Percentiles rank a stretch among this genome's conserved stretches.
These are phyloP conservation scores for Euwallacea fornicatus DNA, from an alignment of 1,140 invertebrate genomes.

Conservation along the genomic window DNA sequence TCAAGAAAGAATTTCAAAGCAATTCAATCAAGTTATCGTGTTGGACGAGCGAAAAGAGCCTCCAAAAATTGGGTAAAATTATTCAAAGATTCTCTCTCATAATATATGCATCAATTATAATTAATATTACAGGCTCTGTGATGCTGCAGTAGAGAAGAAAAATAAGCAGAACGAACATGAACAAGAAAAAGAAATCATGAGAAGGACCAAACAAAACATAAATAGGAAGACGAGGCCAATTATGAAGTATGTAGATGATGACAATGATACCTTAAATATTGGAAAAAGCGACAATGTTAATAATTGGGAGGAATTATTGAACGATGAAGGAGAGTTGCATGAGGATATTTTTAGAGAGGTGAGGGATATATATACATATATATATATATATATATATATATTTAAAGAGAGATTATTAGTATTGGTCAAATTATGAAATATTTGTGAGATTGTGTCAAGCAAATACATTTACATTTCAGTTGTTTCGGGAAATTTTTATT, in stretches of 20 bases:
- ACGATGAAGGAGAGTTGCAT: constrained; percentile 45
- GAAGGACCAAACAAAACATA: constrained; percentile 48
- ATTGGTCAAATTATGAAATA: too few relatives aligned
- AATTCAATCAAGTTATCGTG: constrained; percentile 21
- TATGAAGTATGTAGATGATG: constrained; percentile 48
- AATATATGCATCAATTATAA: too few relatives aligned
- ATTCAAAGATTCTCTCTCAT: neutral
- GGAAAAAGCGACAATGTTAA: constrained; percentile 45
- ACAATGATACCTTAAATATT: constrained; percentile 43
- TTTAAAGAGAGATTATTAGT: too few relatives aligned
- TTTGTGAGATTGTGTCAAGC: too few relatives aligned
- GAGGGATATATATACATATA: neutral
- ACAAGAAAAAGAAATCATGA: constrained; percentile 49
- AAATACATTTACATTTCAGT: neutral
- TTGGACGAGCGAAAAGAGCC: constrained; percentile 18
- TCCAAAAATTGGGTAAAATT: constrained; percentile 12
- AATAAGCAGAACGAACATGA: constrained; percentile 40
- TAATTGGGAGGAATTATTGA: constrained; percentile 51
- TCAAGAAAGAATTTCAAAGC: neutral
- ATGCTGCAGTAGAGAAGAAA: constrained; percentile 10
- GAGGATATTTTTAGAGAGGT: constrained; percentile 46
- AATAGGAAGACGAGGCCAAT: constrained; percentile 47
- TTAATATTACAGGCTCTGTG: too few relatives aligned
- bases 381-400: neutral
- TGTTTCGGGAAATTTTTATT: neutral